Evolutionary conservation across 2,113 vertebrate genomes (phyloP), one percentile per base, ranked within the genome.

Genomic region (Casuarius casuarius): DNA sequence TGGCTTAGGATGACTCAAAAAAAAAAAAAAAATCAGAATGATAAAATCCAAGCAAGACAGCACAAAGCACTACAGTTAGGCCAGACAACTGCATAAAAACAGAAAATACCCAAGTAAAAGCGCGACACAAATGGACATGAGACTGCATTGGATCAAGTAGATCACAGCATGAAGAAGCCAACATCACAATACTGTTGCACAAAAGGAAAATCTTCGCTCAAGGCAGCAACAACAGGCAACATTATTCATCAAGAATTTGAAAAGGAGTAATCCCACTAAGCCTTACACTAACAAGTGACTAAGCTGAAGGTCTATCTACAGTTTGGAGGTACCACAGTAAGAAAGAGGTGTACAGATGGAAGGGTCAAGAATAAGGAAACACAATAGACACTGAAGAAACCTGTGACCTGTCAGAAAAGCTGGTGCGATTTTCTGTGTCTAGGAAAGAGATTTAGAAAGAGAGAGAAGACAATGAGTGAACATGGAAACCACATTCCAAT

Each of bases 31-130:
- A 91, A 73, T 21, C 20, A 91, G 84, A 89, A 70, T 5, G 0
- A 73, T 38, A 23, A 67, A 77, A 88, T 81, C 59, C 29, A 78
- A 54, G 29, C 22, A 35, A 77, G 25, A 51, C 26, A 79, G 26
- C 23, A 63, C 23, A 81, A 84, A 84, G 68, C 35, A 77, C 40
- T 28, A 78, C n/a, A 90, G 31, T 59, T 19, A 59, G 49, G 49
- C 6, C 22, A 23, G 20, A 74, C 0, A 0, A 38, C 0, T 15
- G 67, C 26, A 56, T 25, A 18, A 70, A 17, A 75, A 87, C 82
- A 42, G 8, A 2, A 5, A 10, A 26, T 46, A 44, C 26, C 62
- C 22, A 40, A 83, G 11, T 35, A 88, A 44, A 42, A 84, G 65
- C 1, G 18, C 14, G 28, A 89, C 12, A 77, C 6, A 71, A 84